Evolutionary conservation across 2,888 invertebrate genomes (phyloP).

Genomic region (Torymus tubicola): DNA sequence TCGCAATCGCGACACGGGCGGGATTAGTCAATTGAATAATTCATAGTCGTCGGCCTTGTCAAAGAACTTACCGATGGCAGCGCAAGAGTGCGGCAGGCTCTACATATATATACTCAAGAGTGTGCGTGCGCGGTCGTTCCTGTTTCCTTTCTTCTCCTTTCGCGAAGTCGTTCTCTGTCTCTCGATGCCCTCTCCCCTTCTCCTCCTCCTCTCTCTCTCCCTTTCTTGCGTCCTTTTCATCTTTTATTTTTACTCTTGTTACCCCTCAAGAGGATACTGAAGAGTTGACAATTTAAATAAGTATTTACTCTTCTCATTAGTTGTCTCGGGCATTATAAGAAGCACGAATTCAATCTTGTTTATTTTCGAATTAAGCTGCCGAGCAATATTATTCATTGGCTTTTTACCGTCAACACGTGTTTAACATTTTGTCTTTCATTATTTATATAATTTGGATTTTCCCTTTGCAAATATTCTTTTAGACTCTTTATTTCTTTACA

Average conservation of each 20-base stretch:
- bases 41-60: conserved; percentile 73
- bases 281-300: conserved; percentile 3
- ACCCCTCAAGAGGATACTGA: background rate
- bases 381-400: no score
- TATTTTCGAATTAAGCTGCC: no score
- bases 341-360: no score
- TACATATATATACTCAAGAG: background rate
- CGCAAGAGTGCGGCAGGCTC: background rate
- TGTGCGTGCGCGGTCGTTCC: background rate
- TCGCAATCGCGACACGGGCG: conserved; percentile 72
- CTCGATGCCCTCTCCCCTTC: no score
- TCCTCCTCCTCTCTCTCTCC: no score
- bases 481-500: no score
- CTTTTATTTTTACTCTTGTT: conserved; percentile 11
- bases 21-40: conserved; percentile 74
- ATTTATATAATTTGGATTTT: no score
- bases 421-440: no score
- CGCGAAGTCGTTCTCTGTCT: background rate
- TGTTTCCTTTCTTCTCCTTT: background rate
- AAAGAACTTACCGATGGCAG: conserved; percentile 67
- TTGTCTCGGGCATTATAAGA: background rate
- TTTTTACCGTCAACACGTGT: no score
- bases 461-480: no score
- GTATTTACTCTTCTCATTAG: background rate
- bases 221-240: conserved; percentile 8